Percentiles rank a stretch among this genome's conserved stretches.
These are phyloP conservation scores for Philaethria dido DNA, from an alignment of 2,888 invertebrate species.

Conservation along the genomic window DNA sequence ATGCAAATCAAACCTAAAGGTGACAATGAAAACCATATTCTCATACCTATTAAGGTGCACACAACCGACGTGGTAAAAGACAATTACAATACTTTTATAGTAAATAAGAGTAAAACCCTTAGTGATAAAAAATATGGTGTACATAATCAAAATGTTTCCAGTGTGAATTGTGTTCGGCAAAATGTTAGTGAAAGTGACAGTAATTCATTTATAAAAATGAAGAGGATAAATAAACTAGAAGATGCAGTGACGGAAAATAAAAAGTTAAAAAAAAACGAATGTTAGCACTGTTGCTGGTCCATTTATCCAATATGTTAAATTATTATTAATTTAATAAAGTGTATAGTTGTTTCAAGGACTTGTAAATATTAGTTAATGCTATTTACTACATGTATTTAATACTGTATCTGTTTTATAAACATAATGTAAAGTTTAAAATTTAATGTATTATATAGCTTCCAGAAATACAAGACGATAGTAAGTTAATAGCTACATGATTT, in stretches of 20 bases:
- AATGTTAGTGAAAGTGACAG: constrained; percentile 74
- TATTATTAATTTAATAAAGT: constrained; percentile 74
- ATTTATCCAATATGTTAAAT: constrained; percentile 74
- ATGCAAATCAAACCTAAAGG: constrained; percentile 68
- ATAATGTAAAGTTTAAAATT: constrained; percentile 73
- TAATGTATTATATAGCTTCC: constrained; percentile 79
- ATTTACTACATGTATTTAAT: constrained; percentile 78
- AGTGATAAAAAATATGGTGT: constrained; percentile 81
- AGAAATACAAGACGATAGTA: constrained; percentile 63
- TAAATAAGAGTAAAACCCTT: constrained; percentile 77
- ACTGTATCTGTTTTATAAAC: constrained; percentile 78
- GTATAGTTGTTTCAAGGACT: constrained; percentile 73
- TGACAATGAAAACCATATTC: constrained; percentile 76
- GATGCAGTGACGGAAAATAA: constrained; percentile 75
- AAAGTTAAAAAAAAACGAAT: constrained; percentile 79
- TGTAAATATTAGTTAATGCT: constrained; percentile 79
- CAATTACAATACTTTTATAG: constrained; percentile 79
- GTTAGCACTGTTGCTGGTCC: constrained; percentile 67
- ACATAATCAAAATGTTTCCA: constrained; percentile 79
- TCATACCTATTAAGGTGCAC: constrained; percentile 75
- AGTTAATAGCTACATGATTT: constrained; percentile 49
- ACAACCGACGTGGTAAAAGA: constrained; percentile 78
- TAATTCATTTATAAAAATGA: constrained; percentile 71
- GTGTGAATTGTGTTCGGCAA: constrained; percentile 74
- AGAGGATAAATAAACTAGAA: constrained; percentile 73